A percentile compares a stretch with the other conserved stretches of the same genome.
Conservation (phyloP, 2,888 invertebrate species). For the Eupithecia vulgata region DNA sequence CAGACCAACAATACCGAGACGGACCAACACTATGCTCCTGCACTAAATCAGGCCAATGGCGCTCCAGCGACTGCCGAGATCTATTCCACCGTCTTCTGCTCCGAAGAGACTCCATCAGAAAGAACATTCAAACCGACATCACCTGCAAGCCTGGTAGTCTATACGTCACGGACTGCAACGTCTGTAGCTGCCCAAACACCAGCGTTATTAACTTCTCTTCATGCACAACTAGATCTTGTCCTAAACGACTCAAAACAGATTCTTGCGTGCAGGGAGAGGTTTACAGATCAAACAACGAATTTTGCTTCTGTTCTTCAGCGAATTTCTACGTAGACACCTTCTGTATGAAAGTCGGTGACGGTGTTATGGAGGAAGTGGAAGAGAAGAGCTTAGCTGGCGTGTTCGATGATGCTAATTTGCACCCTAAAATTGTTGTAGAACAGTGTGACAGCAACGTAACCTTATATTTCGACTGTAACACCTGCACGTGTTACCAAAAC, state of each 20-base stretch:
- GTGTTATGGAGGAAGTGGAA: slow-evolving; percentile 47
- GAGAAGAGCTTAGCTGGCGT: slow-evolving; percentile 42
- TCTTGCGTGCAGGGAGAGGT: slow-evolving; percentile 57
- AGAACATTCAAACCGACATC: slow-evolving; percentile 48
- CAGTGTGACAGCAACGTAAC: slow-evolving; percentile 26
- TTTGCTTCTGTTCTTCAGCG: slow-evolving; percentile 62
- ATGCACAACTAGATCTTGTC: slow-evolving; percentile 60
- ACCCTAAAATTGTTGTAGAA: slow-evolving; percentile 36
- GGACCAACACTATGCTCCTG: slow-evolving; percentile 58
- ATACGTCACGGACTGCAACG: slow-evolving; percentile 61
- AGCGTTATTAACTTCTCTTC: slow-evolving; percentile 40
- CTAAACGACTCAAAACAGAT: slow-evolving; percentile 51
- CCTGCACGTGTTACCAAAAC: slow-evolving; percentile 51
- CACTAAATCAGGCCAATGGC: slow-evolving; percentile 55
- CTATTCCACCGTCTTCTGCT: slow-evolving; percentile 48
- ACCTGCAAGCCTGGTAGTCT: slow-evolving; percentile 51
- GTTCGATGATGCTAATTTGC: slow-evolving; percentile 40
- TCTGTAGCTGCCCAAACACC: slow-evolving; percentile 55
- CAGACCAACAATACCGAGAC: slow-evolving; percentile 50
- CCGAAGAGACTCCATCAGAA: slow-evolving; percentile 26
- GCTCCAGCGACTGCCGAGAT: slow-evolving; percentile 53
- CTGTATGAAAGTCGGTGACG: slow-evolving; percentile 50
- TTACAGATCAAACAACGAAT: slow-evolving; percentile 49
- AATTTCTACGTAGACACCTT: slow-evolving; percentile 59
- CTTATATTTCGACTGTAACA: slow-evolving; percentile 57